Conservation (phyloP, 2,113 vertebrate species). For the Microtus montanus region DNA sequence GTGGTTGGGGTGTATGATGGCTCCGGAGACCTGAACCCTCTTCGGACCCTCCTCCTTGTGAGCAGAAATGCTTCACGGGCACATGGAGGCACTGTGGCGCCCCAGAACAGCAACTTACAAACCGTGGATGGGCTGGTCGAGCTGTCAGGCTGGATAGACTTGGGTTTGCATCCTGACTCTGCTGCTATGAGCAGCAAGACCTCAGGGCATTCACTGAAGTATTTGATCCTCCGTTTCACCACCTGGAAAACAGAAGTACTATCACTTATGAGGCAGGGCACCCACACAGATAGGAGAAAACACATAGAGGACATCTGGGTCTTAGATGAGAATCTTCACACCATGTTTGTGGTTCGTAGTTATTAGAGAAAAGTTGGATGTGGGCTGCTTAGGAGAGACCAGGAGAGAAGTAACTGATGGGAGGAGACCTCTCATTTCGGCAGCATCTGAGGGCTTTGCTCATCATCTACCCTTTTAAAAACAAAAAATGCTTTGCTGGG, state of each 20-base stretch:
- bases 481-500: not conserved
- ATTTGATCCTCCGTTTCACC: not conserved
- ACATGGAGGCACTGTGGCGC: fast-evolving
- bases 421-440: not conserved
- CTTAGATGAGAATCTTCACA: not conserved
- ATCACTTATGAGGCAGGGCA: not conserved
- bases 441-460: not conserved
- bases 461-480: not conserved
- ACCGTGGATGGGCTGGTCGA: not conserved
- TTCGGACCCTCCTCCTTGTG: not conserved
- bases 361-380: not conserved
- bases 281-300: not conserved
- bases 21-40: not conserved
- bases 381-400: not conserved
- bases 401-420: not conserved
- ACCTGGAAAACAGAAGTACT: not conserved
- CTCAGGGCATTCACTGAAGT: not conserved
- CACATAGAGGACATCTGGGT: fast-evolving
- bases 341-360: no score
- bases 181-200: not conserved
- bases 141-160: not conserved
- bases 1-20: not conserved
- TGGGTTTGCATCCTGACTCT: not conserved
- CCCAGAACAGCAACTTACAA: not conserved
- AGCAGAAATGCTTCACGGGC: not conserved